Base-by-base conservation (phyloP, 2,888 invertebrate genomes). In the Platycheirus albimanus region DNA sequence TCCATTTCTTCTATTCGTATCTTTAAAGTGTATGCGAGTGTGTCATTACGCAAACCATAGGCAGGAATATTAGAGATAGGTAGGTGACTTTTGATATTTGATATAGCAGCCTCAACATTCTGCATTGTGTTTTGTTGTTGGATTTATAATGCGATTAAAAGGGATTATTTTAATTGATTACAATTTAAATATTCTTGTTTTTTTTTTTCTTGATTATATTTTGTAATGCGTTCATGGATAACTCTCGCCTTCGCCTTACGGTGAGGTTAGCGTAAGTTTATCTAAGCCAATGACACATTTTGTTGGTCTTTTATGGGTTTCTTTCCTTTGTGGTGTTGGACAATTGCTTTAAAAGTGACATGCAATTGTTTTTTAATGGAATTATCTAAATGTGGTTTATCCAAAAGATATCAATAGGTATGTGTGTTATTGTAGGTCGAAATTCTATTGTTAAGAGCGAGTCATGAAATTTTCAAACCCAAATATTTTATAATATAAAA, bases 161-260 rank as follows among this genome's bases (percentile, higher is more conserved):
- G 69, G 78, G 83, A 83, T 83, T 83, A 78, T 63, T 83, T 83
- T 83, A 83, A 83, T 83, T 83, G 83, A 83, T 83, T 78, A 83
- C 83, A 83, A 78, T 83, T 83, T 83, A 78, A 83, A 69, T 74
- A 56, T 51, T 51, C 20, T 38, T 24, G 10, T 8, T 36, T 45
- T 33, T 66, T 3, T 33, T n/a, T n/a, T n/a, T n/a, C n/a, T n/a
- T n/a, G n/a, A n/a, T n/a, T n/a, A n/a, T n/a, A n/a, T n/a, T n/a
- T n/a, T n/a, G n/a, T n/a, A 33, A 33, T 33, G 8, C 5, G 5
- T 24, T 24, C 24, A 24, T 4, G 5, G 24, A n/a, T n/a, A n/a
- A n/a, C n/a, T n/a, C n/a, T n/a, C n/a, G n/a, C n/a, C n/a, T n/a
- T n/a, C n/a, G n/a, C n/a, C n/a, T n/a, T n/a, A n/a, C n/a, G n/a